These are phyloP conservation scores for Drosophila virilis DNA, from an alignment of 1,140 invertebrate genomes.

Conservation along the genomic window DNA sequence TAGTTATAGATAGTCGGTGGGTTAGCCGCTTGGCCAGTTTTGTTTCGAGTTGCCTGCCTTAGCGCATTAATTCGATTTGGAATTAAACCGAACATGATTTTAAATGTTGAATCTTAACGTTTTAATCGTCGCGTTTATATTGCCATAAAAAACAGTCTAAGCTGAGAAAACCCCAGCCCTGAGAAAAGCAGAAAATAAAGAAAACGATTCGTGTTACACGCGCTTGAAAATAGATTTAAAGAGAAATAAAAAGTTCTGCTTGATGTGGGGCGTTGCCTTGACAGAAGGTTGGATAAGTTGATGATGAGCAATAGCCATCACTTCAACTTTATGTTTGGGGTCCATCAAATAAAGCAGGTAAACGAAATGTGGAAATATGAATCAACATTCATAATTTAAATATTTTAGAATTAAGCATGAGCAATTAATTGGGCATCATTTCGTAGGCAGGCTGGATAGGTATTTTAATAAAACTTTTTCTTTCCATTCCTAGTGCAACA, in stretches of 20 bases:
- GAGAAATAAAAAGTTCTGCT: conserved; percentile 14
- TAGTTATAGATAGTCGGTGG: conserved; percentile 25
- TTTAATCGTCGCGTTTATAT: conserved; percentile 82
- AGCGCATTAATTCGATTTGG: conserved; percentile 69
- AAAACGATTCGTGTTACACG: conserved; percentile 74
- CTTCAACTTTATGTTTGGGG: background rate
- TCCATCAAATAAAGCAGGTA: background rate
- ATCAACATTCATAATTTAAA: conserved; percentile 1
- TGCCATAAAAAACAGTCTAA: conserved; percentile 71
- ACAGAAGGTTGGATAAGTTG: conserved; percentile 14
- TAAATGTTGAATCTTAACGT: conserved; percentile 81
- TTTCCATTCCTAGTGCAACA: background rate
- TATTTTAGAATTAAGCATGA: conserved; percentile 3
- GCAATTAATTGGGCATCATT: conserved; percentile 17
- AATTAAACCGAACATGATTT: conserved; percentile 81
- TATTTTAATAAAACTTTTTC: background rate
- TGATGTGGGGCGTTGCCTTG: conserved; percentile 22
- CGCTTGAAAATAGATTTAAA: conserved; percentile 42
- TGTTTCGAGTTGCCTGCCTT: conserved; percentile 32
- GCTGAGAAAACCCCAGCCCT: conserved; percentile 29
- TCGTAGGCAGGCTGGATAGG: background rate
- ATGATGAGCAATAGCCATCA: conserved; percentile 27
- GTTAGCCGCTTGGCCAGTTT: conserved; percentile 61
- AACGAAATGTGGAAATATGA: background rate
- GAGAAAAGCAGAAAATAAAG: conserved; percentile 11